Evolutionary conservation across 2,113 vertebrate species (phyloP), one percentile per base, ranked within the genome.

Genomic region (Aleadryas rufinucha): DNA sequence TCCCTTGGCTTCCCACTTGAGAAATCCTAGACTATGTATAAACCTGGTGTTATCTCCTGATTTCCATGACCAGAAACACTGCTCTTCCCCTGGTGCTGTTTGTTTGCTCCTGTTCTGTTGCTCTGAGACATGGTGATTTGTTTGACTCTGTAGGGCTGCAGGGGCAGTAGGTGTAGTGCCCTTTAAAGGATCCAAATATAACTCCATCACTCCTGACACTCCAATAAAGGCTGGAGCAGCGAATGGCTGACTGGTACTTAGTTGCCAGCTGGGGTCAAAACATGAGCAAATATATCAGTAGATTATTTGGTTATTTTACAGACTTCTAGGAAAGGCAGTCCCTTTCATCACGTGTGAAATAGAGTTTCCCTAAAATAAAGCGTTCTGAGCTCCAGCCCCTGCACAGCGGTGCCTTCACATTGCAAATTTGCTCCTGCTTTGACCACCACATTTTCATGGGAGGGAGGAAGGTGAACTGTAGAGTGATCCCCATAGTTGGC

Each of bases 391-490:
- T 59, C 28, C 66, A 20, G 52, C 20, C 13, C 21, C 42, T 31
- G 54, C 66, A 6, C 7, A 61, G 33, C 2, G 0, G 1, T 19
- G n/a, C 24, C 17, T 74, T 75, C 3, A 1, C 9, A 5, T 28
- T 49, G 27, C 39, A n/a, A 30, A 80, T 30, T 16, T 79, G 52
- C 26, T 83, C 14, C 3, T 74, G 42, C 13, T 74, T 75, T 26
- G 17, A 10, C 23, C 11, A 20, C 24, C 22, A 5, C 39, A 7
- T 39, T 57, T 56, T 24, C 28, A 35, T 0, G 2, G 64, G 50
- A 64, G 41, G 44, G 24, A 68, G 39, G 23, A 47, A 59, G 69
- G 30, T 64, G 37, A 45, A 10, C 16, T 70, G 52, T 39, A 78
- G 89, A 39, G 21, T 13, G n/a, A 75, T 30, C 61, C 27, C 39